Evolutionary conservation across 2,113 vertebrate genomes (phyloP).

Genomic region (Scalopus aquaticus): DNA sequence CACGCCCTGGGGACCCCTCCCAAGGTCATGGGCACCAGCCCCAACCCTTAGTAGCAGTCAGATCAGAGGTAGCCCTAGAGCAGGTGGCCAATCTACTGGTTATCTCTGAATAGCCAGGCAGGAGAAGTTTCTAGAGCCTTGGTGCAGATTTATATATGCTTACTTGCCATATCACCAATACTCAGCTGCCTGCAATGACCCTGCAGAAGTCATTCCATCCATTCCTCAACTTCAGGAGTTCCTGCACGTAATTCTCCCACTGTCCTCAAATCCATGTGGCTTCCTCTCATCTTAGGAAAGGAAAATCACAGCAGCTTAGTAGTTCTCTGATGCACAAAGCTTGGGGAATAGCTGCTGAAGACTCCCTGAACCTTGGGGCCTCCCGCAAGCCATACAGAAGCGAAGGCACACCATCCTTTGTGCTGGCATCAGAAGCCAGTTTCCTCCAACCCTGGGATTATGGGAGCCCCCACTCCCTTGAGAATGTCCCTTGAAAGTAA

Average conservation of each 20-base stretch:
- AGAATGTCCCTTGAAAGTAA: too few relatives aligned
- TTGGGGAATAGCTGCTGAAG: neutral
- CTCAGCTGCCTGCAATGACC: neutral
- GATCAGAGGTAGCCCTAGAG: neutral
- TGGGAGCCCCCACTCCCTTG: neutral
- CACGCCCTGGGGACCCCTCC: neutral
- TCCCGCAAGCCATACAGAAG: neutral
- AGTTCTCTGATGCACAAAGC: neutral
- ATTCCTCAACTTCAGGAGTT: neutral
- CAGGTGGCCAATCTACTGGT: neutral
- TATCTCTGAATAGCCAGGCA: neutral
- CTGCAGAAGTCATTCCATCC: neutral
- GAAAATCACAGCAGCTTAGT: neutral
- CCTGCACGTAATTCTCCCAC: neutral
- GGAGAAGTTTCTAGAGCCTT: neutral
- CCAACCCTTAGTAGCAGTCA: neutral
- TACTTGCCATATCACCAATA: neutral
- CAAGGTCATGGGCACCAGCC: conserved; percentile 54
- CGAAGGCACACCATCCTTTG: neutral
- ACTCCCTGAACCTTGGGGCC: neutral
- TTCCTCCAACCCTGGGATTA: neutral
- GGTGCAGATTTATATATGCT: neutral
- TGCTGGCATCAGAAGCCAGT: neutral
- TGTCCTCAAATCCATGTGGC: neutral
- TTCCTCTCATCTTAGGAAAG: neutral